A percentile compares a stretch with the other conserved stretches of the same genome.
These are phyloP conservation scores for Gallinago stenura DNA, from an alignment of 2,797 vertebrate species.

Conservation along the genomic window DNA sequence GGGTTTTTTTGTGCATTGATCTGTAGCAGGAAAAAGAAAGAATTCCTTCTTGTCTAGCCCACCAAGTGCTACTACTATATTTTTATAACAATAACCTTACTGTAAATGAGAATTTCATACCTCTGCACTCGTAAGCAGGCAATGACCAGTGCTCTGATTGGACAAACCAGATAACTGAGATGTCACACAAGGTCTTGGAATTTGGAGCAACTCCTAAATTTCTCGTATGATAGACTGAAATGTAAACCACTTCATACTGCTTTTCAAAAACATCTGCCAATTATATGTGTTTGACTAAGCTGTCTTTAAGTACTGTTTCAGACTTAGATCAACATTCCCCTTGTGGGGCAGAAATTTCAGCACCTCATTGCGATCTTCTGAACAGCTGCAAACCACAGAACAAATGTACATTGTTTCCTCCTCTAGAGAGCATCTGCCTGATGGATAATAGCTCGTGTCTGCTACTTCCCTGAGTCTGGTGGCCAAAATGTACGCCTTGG, in stretches of 20 bases:
- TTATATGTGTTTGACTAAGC: constrained; percentile 18
- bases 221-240: not conserved
- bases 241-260: not conserved
- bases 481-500: not conserved
- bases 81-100: not conserved
- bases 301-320: constrained; percentile 22
- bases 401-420: constrained; percentile 2
- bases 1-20: not conserved
- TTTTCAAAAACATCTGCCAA: constrained; percentile 42
- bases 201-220: not conserved
- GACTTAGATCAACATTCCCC: constrained; percentile 24
- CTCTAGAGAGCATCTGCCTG: not conserved
- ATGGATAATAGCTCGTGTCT: not conserved
- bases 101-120: not conserved
- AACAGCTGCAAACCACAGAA: constrained; percentile 24
- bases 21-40: not conserved
- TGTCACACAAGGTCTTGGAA: not conserved
- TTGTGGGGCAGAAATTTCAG: constrained; percentile 47
- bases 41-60: not conserved
- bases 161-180: constrained; percentile 20
- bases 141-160: not conserved
- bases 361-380: constrained; percentile 25
- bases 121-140: not conserved
- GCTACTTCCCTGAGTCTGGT: not conserved
- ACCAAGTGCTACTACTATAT: not conserved